Conservation (phyloP, 2,888 invertebrate species). For the Erebia ligea region DNA sequence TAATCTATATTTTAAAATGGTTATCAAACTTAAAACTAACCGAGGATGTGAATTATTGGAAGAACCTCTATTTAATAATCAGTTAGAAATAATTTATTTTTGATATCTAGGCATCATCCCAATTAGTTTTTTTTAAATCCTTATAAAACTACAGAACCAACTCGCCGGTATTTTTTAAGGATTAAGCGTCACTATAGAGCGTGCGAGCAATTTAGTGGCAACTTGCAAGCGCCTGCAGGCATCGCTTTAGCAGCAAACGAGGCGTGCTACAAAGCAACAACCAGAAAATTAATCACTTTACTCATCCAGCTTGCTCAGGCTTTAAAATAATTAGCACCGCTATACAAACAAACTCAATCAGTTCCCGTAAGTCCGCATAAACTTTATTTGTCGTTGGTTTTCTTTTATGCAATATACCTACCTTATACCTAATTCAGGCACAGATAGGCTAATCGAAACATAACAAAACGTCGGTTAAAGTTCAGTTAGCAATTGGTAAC, state of each 20-base stretch:
- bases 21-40: too few species aligned
- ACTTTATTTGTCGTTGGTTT: too few species aligned
- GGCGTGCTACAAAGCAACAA: constrained; percentile 16
- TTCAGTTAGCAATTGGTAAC: neutral
- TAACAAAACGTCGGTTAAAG: neutral
- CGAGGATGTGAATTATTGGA: too few species aligned
- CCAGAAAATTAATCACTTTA: constrained; percentile 8
- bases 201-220: neutral
- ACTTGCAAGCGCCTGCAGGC: constrained; percentile 12
- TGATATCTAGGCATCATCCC: too few species aligned
- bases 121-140: too few species aligned
- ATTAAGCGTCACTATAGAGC: constrained; percentile 8
- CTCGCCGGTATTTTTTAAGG: neutral
- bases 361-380: neutral
- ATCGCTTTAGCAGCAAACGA: constrained; percentile 17
- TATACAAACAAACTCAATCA: neutral
- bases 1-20: too few species aligned
- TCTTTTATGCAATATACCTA: too few species aligned
- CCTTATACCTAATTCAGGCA: too few species aligned
- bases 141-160: neutral
- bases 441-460: neutral
- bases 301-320: neutral
- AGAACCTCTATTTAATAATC: too few species aligned
- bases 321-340: neutral
- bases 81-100: too few species aligned